Conservation (phyloP, 2,888 invertebrate species). For the Aspidiotus rigidus region DNA sequence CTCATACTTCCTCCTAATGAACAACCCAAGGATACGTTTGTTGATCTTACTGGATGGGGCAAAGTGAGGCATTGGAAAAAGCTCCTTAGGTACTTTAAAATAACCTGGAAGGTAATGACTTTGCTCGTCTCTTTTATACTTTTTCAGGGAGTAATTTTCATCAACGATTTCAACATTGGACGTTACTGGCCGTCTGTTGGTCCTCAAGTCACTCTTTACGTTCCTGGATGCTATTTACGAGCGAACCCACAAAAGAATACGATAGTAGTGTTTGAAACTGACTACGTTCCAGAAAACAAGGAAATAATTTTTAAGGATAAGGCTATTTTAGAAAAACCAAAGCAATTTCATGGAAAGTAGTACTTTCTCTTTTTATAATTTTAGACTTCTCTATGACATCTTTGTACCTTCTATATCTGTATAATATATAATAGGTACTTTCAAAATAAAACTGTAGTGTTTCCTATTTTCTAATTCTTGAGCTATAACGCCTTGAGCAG, state of each 20-base stretch:
- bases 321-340: neutral
- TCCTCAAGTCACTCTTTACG: constrained; percentile 40
- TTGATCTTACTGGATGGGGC: constrained; percentile 40
- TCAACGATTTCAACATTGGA: constrained; percentile 40
- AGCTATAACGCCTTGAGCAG: too few species aligned
- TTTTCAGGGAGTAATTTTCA: constrained; percentile 40
- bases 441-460: too few species aligned
- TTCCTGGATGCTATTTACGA: constrained; percentile 38
- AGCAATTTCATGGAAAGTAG: too few species aligned
- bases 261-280: constrained; percentile 39
- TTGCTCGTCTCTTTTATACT: neutral
- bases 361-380: too few species aligned
- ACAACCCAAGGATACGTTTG: constrained; percentile 38
- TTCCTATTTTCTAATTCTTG: too few species aligned
- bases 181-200: constrained; percentile 40
- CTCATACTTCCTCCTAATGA: constrained; percentile 34
- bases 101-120: too few species aligned
- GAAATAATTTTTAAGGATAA: neutral
- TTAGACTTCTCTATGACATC: too few species aligned
- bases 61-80: constrained; percentile 38
- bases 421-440: too few species aligned
- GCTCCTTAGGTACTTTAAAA: neutral
- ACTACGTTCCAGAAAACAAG: constrained; percentile 23
- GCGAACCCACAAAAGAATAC: constrained; percentile 38
- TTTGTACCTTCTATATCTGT: too few species aligned